Conservation (phyloP, 2,113 vertebrate genomes). For the Vireo altiloquus region DNA sequence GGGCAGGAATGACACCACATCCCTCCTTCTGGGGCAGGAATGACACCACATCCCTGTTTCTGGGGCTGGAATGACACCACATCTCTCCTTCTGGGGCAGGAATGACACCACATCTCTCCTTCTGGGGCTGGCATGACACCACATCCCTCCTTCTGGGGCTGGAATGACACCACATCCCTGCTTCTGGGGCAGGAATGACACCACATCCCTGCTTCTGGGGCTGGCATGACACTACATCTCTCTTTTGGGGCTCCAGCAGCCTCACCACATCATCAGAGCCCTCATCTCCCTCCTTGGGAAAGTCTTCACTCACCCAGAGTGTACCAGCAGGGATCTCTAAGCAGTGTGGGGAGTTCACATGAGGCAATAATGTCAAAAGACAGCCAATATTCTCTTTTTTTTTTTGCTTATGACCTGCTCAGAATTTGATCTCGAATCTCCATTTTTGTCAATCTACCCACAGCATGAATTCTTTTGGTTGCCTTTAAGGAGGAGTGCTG, state of each 20-base stretch:
- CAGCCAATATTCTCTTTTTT: neutral
- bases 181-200: neutral
- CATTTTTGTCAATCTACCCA: neutral
- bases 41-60: no score
- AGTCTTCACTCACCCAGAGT: neutral
- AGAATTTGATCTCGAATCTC: neutral
- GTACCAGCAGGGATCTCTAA: neutral
- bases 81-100: neutral
- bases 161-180: no score
- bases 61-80: neutral
- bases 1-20: neutral
- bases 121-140: neutral
- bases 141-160: neutral
- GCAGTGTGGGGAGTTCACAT: fast-evolving
- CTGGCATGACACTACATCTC: no score
- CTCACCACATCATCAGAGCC: fast-evolving
- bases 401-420: neutral
- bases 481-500: neutral
- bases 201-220: neutral
- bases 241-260: fast-evolving
- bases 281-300: neutral
- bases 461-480: neutral
- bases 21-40: neutral
- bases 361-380: neutral
- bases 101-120: no score